A percentile compares a stretch with the other conserved stretches of the same genome.
These are phyloP conservation scores for Macquaria ambigua DNA, from an alignment of 2,113 vertebrate genomes.

Conservation along the genomic window DNA sequence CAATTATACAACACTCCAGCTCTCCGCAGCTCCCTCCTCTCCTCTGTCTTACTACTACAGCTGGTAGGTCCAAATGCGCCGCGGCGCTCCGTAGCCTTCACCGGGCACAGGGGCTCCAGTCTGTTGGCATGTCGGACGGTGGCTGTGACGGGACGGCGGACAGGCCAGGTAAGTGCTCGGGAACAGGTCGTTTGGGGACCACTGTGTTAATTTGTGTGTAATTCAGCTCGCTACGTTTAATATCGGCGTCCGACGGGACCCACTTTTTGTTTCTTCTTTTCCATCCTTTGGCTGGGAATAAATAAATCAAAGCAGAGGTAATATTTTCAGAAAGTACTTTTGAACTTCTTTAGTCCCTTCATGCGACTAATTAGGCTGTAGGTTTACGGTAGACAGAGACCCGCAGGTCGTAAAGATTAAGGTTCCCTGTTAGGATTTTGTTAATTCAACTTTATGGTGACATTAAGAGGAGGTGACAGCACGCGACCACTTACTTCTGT, in stretches of 20 bases:
- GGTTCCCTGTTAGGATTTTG: background rate
- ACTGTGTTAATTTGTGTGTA: background rate
- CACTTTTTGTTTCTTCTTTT: background rate
- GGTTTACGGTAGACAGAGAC: background rate
- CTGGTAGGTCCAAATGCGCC: conserved; percentile 64
- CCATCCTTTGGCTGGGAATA: background rate
- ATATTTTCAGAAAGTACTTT: background rate
- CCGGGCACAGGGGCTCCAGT: conserved; percentile 57
- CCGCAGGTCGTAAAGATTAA: background rate
- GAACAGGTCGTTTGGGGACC: background rate
- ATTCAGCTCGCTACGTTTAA: no score
- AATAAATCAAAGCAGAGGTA: background rate
- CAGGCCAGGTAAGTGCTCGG: conserved; percentile 47
- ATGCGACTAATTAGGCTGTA: background rate
- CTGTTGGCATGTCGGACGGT: conserved; percentile 73
- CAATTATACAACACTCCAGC: conserved; percentile 68
- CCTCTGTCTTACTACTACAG: conserved; percentile 58
- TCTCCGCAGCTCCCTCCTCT: conserved; percentile 53
- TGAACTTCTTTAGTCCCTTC: background rate
- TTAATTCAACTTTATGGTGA: background rate
- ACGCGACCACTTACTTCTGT: background rate
- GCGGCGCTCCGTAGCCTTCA: conserved; percentile 55
- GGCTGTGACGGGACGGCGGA: conserved; percentile 57
- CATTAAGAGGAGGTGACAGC: background rate
- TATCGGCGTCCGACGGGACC: no score